Base-by-base conservation (phyloP, 2,113 vertebrate genomes). In the Heloderma charlesbogerti region DNA sequence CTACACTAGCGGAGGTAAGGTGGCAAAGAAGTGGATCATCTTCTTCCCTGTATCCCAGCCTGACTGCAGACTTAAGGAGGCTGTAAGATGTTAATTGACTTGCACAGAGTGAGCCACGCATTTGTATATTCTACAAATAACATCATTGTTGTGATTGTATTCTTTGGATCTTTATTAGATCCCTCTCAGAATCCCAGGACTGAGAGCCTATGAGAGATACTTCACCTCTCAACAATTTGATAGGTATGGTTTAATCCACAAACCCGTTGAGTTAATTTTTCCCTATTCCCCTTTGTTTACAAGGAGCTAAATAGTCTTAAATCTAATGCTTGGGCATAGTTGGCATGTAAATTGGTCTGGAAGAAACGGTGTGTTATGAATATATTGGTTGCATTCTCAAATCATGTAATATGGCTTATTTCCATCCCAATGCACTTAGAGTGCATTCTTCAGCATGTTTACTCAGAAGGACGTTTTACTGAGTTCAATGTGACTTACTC, bases 1-100 rank as follows among this genome's bases (percentile, higher is more conserved):
- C 71, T 99, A 99, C 94, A 99, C 99, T 10, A 99, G 99, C 0
- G 99, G 99, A 97, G 99, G 99, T 99, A 93, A 98, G 96, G 1
- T 12, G 43, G 37, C 25, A 7, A 54, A 4, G 48, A 1, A 22
- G 22, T 48, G 40, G n/a, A 31, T 66, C 18, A 13, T 27, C 29
- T 10, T 40, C 57, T 1, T 81, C 43, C 16, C 13, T 16, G 69
- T 25, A 18, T 60, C 63, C 12, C 40, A n/a, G 18, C 27, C 25
- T 90, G 75, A 57, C 9, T 8, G 5, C 6, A 69, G 29, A 45
- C 31, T 45, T 37, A n/a, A 20, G 43, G 40, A 29, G 22, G 9
- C 27, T 86, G 15, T 37, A 67, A 40, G 31, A 12, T 85, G 4
- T 60, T 29, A 5, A 37, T 40, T 57, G 25, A 20, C 31, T 66